Evolutionary conservation across 1,140 invertebrate genomes (phyloP).

Genomic region (Pachypeltis micranthus): DNA sequence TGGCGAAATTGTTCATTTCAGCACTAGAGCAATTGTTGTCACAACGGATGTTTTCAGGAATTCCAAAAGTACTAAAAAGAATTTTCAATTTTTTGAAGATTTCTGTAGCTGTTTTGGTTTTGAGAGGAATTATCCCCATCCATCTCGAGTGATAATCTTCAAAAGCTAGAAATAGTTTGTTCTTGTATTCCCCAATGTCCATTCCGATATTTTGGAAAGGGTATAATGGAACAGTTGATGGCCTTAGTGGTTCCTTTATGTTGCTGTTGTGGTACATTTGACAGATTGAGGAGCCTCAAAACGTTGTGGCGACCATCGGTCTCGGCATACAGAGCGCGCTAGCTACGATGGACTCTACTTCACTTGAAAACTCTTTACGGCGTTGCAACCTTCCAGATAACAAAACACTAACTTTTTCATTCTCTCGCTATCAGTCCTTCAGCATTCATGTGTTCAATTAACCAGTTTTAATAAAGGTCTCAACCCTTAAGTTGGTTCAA

Average conservation of each 20-base stretch:
- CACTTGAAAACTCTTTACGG: no score
- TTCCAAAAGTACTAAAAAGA: not conserved
- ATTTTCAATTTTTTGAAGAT: not conserved
- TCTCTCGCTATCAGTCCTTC: no score
- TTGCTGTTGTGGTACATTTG: no score
- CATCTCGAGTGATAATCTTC: not conserved
- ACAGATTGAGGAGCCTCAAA: no score
- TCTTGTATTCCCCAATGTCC: not conserved
- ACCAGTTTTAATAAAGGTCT: no score
- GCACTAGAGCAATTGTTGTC: not conserved
- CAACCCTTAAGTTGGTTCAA: no score
- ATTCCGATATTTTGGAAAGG: not conserved
- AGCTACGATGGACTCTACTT: no score
- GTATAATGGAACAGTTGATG: not conserved
- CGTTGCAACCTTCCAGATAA: no score
- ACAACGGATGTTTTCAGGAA: not conserved
- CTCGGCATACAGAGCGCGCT: no score
- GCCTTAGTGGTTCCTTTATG: not conserved
- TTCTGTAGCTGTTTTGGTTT: not conserved
- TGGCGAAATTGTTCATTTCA: not conserved
- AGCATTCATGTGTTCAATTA: no score
- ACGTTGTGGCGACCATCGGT: no score
- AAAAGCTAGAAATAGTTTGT: not conserved
- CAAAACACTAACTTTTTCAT: no score
- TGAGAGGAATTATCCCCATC: not conserved